These are phyloP conservation scores for Drosophila ochracea DNA, from an alignment of 2,888 invertebrate species.

Conservation along the genomic window DNA sequence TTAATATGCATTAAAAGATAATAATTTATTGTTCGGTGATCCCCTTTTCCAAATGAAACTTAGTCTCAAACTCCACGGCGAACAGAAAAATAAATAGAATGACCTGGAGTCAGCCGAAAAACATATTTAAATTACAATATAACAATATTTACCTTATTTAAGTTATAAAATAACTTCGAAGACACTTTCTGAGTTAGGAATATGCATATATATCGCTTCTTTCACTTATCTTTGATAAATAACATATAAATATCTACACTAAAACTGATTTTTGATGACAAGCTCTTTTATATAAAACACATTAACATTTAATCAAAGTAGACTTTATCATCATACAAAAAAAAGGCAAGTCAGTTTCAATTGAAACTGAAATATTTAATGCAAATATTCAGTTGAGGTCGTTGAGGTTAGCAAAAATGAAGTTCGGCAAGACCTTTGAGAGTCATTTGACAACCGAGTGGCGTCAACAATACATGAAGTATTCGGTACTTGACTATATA, in stretches of 20 bases:
- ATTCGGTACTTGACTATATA: constrained; percentile 87
- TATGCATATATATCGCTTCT: not conserved
- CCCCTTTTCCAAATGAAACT: too few species aligned
- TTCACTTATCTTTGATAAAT: not conserved
- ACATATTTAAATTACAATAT: not conserved
- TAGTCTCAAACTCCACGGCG: too few species aligned
- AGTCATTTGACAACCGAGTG: constrained; percentile 99
- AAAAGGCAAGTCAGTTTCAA: not conserved
- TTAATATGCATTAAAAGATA: too few species aligned
- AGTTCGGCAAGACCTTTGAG: constrained; percentile 97
- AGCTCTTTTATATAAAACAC: not conserved
- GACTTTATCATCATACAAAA: not conserved
- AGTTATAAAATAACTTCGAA: not conserved
- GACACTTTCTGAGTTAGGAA: not conserved
- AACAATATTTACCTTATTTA: not conserved
- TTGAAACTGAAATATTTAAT: not conserved
- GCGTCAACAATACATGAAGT: constrained; percentile 97
- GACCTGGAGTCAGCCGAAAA: not conserved
- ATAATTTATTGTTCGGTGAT: too few species aligned
- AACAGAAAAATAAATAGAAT: too few species aligned
- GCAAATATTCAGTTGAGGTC: not conserved
- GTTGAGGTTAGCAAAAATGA: constrained; percentile 88
- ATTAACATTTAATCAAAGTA: not conserved
- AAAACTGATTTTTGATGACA: not conserved
- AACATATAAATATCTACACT: not conserved